These are phyloP conservation scores for Mayetiola destructor DNA, from an alignment of 2,888 invertebrate species.

Conservation along the genomic window DNA sequence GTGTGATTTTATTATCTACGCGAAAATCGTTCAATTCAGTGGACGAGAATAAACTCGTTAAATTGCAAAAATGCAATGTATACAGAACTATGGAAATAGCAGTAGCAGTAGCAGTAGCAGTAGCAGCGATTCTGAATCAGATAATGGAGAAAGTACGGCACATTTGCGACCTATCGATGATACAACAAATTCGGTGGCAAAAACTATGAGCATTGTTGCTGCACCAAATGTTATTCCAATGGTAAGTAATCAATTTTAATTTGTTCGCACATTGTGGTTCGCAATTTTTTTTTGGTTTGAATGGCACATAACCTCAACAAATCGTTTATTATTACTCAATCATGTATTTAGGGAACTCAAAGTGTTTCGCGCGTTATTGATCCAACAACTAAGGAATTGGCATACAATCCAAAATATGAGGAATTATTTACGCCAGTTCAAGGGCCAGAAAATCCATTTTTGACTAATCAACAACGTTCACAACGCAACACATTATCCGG, in stretches of 20 bases:
- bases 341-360: constrained; percentile 45
- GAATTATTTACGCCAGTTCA: constrained; percentile 83
- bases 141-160: constrained; percentile 27
- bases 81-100: constrained; percentile 61
- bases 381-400: constrained; percentile 65
- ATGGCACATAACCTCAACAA: constrained; percentile 3
- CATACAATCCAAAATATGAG: constrained; percentile 85
- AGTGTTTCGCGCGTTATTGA: constrained; percentile 59
- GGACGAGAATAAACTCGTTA: not conserved
- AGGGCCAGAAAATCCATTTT: constrained; percentile 87
- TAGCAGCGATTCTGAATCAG: constrained; percentile 32
- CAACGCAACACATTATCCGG: constrained; percentile 85
- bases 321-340: not conserved
- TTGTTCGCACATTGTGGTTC: not conserved
- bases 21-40: not conserved
- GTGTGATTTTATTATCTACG: not conserved
- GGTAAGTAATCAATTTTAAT: constrained; percentile 36
- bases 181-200: constrained; percentile 45
- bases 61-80: constrained; percentile 45
- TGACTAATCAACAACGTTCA: constrained; percentile 78
- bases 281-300: constrained; percentile 18
- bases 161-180: constrained; percentile 45
- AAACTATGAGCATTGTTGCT: constrained; percentile 55
- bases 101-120: constrained; percentile 59
- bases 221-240: constrained; percentile 73